Evolutionary conservation across 2,113 vertebrate species (phyloP).

Genomic region (Origma solitaria): DNA sequence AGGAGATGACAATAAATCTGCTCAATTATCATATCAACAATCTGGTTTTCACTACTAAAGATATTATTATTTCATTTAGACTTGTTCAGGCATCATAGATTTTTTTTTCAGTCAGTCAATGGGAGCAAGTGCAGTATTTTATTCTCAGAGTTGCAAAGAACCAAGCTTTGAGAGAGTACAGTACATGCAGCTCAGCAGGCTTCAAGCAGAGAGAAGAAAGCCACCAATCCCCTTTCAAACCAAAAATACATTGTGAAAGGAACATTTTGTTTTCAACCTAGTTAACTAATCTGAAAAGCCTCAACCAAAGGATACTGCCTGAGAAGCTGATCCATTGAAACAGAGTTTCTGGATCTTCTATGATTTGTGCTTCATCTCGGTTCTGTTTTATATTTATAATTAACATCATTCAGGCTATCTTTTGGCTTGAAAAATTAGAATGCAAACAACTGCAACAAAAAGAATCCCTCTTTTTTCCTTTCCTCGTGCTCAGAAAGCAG

Average conservation of each 20-base stretch:
- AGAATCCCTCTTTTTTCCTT: background rate
- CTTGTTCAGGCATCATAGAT: constrained; percentile 94
- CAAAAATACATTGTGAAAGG: background rate
- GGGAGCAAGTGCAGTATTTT: constrained; percentile 80
- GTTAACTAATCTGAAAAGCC: constrained; percentile 77
- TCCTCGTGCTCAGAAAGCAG: background rate
- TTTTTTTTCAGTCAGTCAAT: constrained; percentile 92
- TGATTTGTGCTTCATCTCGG: constrained; percentile 80
- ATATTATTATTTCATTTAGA: constrained; percentile 99
- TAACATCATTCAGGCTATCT: constrained; percentile 73
- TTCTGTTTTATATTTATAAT: constrained; percentile 77
- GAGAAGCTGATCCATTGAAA: constrained; percentile 81
- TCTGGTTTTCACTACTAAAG: constrained; percentile 91
- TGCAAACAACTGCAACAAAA: constrained; percentile 66
- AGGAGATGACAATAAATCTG: constrained; percentile 91
- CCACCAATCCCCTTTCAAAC: background rate
- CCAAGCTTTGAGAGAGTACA: constrained; percentile 60
- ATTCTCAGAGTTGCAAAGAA: constrained; percentile 69
- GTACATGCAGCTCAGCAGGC: background rate
- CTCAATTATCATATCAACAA: constrained; percentile 92
- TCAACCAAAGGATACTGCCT: constrained; percentile 68
- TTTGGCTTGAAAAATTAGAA: constrained; percentile 75
- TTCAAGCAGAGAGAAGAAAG: background rate
- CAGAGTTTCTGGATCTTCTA: constrained; percentile 77
- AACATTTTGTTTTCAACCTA: constrained; percentile 48